A percentile compares a stretch with the other conserved stretches of the same genome.
Evolutionary conservation across 1,140 invertebrate genomes (phyloP).

Genomic region (Oreohelix idahoensis): DNA sequence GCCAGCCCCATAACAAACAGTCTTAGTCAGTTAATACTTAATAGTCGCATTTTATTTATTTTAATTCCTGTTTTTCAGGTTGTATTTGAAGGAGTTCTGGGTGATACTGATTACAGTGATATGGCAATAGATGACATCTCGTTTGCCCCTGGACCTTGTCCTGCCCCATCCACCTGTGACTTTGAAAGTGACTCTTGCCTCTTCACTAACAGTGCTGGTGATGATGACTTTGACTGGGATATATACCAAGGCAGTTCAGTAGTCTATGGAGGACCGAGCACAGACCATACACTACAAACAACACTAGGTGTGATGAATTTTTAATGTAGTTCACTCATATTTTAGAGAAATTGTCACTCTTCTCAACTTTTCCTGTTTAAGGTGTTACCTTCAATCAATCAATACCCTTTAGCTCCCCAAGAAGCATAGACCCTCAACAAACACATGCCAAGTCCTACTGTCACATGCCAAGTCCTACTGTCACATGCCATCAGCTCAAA

Average conservation of each 20-base stretch:
- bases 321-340: too few relatives aligned
- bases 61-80: constrained; percentile 51
- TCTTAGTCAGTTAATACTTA: too few relatives aligned
- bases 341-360: too few relatives aligned
- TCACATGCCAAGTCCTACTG: too few relatives aligned
- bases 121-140: constrained; percentile 59
- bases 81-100: constrained; percentile 61
- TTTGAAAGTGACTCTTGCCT: constrained; percentile 66
- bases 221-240: constrained; percentile 70
- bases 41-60: too few relatives aligned
- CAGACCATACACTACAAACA: constrained; percentile 66
- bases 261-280: constrained; percentile 57
- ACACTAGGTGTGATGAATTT: constrained; percentile 40
- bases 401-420: too few relatives aligned
- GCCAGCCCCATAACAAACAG: too few relatives aligned
- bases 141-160: constrained; percentile 54
- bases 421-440: too few relatives aligned
- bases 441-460: too few relatives aligned
- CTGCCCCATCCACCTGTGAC: constrained; percentile 55
- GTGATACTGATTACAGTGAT: constrained; percentile 37
- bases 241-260: constrained; percentile 49
- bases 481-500: too few relatives aligned
- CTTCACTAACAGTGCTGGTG: constrained; percentile 55
- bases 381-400: too few relatives aligned
- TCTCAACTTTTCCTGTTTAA: too few relatives aligned